phyloP scores from a whole-genome alignment of 2,113 vertebrate genomes.

The Amia ocellicauda region DNA sequence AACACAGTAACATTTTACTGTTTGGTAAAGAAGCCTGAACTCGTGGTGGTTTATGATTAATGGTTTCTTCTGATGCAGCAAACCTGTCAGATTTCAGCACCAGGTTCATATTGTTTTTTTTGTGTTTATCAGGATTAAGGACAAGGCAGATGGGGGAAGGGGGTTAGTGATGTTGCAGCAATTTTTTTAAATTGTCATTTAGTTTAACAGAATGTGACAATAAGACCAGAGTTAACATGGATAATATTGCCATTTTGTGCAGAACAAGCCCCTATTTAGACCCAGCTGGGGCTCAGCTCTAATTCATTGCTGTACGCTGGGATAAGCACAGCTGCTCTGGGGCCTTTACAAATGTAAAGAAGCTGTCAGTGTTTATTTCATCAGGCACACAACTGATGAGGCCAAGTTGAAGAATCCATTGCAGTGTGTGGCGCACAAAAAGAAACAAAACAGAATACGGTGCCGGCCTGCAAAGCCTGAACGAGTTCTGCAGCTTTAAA shows the following conservation, averaged over 20 bases:
- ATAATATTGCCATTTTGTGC: constrained; percentile 85
- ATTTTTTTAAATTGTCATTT: constrained; percentile 43
- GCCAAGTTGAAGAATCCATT: constrained; percentile 92
- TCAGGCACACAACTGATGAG: constrained; percentile 95
- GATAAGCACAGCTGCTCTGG: constrained; percentile 98
- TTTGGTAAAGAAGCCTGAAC: not conserved
- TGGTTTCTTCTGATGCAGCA: not conserved
- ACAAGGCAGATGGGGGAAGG: not conserved
- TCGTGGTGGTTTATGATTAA: constrained; percentile 14
- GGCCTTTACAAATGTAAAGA: constrained; percentile 99
- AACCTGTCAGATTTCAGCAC: constrained; percentile 6
- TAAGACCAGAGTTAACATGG: constrained; percentile 78
- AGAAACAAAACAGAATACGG: constrained; percentile 49
- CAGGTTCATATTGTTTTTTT: not conserved
- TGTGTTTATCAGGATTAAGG: not conserved
- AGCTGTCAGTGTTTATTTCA: constrained; percentile 99
- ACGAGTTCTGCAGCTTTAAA: constrained; percentile 75
- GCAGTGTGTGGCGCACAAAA: constrained; percentile 65
- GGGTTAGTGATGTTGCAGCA: constrained; percentile 15
- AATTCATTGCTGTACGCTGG: constrained; percentile 92
- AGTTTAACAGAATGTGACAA: constrained; percentile 65
- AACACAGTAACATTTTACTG: not conserved
- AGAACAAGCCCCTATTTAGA: constrained; percentile 86
- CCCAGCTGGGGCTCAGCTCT: constrained; percentile 90
- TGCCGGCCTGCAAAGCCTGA: constrained; percentile 72